Evolutionary conservation across 92 coral and sea anemone genomes (phyloP), one percentile per base, ranked within the genome.

Genomic region (Palythoa grandis): DNA sequence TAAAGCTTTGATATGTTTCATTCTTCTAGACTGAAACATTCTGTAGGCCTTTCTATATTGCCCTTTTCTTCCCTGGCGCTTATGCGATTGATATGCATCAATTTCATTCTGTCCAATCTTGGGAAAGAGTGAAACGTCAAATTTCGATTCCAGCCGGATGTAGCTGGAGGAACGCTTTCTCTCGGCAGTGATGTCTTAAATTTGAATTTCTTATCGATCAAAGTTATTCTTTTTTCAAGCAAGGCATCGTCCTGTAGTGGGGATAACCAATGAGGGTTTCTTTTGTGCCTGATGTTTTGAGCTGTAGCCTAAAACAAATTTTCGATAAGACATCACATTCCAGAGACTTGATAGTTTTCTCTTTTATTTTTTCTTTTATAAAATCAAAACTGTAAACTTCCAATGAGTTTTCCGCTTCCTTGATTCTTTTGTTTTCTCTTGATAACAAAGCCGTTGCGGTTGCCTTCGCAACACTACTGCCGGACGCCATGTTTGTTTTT

Each of bases 121-220:
- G 79, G 85, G 90, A 67, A 86, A 82, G 16, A 78, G 78, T 35
- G 87, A 57, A 54, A 69, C 29, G 43, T 79, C 85, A 72, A 76
- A 84, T 70, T n/a, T n/a, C n/a, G n/a, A n/a, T 84, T 88, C 91
- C 91, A 88, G 24, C 89, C 82, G 11, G 88, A 89, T 86, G 92
- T 86, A 43, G 90, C 61, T 82, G 74, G 85, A 20, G 92, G 90
- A 19, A 90, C 83, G 58, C 76, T 82, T 79, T 89, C 83, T 72
- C 91, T 65, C n/a, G 87, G 66, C 2, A 90, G 87, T 16, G 90
- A 76, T 52, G 90, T 90, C 71, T 50, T 77, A 57, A 88, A 88
- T 61, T 79, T 88, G 43, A 23, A 84, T 77, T 88, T 56, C 22
- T 67, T 85, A 60, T 52, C 57, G 40, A 88, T 76, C 69, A 43